These are phyloP conservation scores for Medauroidea extradentata DNA, from an alignment of 1,140 invertebrate genomes.

Conservation along the genomic window DNA sequence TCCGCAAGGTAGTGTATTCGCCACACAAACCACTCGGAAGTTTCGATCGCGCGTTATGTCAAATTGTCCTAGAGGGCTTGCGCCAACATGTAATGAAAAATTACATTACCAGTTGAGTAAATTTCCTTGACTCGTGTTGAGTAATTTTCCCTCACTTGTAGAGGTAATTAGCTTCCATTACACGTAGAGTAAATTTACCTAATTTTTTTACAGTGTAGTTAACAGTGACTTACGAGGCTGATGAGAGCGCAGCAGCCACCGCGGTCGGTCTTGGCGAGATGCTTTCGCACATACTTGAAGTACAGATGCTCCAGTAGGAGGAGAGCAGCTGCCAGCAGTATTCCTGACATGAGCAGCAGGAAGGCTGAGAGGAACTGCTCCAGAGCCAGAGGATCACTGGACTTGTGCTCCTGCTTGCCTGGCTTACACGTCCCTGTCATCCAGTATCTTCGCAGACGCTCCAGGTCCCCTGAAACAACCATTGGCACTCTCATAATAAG, in stretches of 20 bases:
- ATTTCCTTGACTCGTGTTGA: no score
- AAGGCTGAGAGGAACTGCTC: slow-evolving; percentile 98
- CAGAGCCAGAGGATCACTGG: slow-evolving; percentile 86
- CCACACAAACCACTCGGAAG: no score
- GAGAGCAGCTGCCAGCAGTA: slow-evolving; percentile 78
- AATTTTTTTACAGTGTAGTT: no score
- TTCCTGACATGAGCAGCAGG: slow-evolving; percentile 88
- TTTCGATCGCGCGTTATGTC: no score
- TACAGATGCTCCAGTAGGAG: slow-evolving; percentile 90
- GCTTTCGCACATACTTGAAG: slow-evolving; percentile 85
- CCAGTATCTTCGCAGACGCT: slow-evolving; percentile 92
- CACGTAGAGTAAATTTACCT: no score
- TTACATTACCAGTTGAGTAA: no score
- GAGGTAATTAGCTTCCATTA: no score
- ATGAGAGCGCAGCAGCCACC: slow-evolving; percentile 87
- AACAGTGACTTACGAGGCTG: slow-evolving; percentile 72
- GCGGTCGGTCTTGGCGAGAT: slow-evolving; percentile 81
- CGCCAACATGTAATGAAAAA: no score
- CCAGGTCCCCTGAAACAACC: slow-evolving; percentile 71
- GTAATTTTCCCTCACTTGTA: no score
- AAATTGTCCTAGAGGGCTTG: no score
- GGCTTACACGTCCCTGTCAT: slow-evolving; percentile 96
- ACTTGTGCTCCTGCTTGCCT: slow-evolving; percentile 84
- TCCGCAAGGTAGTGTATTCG: no score
- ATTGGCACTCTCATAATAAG: no score